A percentile compares a stretch with the other conserved stretches of the same genome.
These are phyloP conservation scores for Ibycter americanus DNA, from an alignment of 2,797 vertebrate genomes.

Conservation along the genomic window DNA sequence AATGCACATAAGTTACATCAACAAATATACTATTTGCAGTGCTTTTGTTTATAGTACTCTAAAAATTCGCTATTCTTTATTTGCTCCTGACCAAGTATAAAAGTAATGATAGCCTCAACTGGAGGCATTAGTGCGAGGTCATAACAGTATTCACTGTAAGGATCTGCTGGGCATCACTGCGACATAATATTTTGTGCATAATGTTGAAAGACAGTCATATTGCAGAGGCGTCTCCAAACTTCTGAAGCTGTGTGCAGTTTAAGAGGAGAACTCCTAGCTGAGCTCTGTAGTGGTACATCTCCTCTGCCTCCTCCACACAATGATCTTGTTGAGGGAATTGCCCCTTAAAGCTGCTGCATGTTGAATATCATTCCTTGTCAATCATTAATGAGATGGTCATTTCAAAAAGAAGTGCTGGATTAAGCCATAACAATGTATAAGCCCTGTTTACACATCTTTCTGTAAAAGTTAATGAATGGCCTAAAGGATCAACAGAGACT, in stretches of 20 bases:
- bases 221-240: background rate
- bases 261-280: background rate
- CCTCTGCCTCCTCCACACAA: background rate
- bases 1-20: background rate
- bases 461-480: background rate
- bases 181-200: background rate
- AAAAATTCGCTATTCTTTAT: background rate
- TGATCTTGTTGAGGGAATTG: background rate
- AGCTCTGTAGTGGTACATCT: background rate
- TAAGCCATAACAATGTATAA: background rate
- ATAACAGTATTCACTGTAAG: background rate
- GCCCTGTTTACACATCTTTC: background rate
- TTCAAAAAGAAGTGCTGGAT: background rate
- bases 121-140: background rate
- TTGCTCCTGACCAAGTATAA: background rate
- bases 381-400: background rate
- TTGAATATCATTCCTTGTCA: background rate
- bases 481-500: background rate
- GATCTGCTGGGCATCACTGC: background rate
- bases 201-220: background rate
- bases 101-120: background rate
- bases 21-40: background rate
- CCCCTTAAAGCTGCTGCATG: background rate
- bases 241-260: background rate
- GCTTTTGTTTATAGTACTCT: background rate